phyloP scores from a whole-genome alignment of 2,113 vertebrate species.

The Alosa alosa region DNA sequence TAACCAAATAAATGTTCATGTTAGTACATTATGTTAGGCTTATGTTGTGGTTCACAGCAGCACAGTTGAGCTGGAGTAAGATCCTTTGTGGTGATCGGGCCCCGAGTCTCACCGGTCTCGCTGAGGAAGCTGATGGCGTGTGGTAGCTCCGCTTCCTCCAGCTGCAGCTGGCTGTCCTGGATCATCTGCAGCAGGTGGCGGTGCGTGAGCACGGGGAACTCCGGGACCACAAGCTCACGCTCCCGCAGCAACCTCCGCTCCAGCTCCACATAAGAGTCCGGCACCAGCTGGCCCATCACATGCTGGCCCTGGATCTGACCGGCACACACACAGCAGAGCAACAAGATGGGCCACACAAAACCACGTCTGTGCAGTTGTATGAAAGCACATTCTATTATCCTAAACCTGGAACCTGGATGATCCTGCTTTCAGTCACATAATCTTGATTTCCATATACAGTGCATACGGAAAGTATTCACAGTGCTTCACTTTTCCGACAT shows the following conservation, averaged over 20 bases:
- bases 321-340: not conserved
- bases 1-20: not conserved
- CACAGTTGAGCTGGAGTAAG: not conserved
- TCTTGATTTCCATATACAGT: too few relatives aligned
- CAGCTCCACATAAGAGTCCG: slow-evolving; percentile 92
- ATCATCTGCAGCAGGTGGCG: slow-evolving; percentile 79
- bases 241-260: slow-evolving; percentile 84
- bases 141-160: slow-evolving; percentile 90
- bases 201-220: slow-evolving; percentile 89
- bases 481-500: too few relatives aligned
- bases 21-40: not conserved
- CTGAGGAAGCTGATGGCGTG: slow-evolving; percentile 92
- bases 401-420: too few relatives aligned
- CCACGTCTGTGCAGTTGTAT: not conserved
- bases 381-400: not conserved
- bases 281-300: slow-evolving; percentile 93
- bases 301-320: slow-evolving; percentile 87
- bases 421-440: too few relatives aligned
- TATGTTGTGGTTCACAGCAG: not conserved
- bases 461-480: too few relatives aligned
- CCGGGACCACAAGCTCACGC: slow-evolving; percentile 72
- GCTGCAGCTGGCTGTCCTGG: slow-evolving; percentile 81
- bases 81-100: too few relatives aligned
- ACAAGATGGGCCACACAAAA: not conserved
- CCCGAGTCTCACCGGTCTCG: slow-evolving; percentile 81